Conservation (phyloP, 2,113 vertebrate genomes). For the Donacobius atricapilla region DNA sequence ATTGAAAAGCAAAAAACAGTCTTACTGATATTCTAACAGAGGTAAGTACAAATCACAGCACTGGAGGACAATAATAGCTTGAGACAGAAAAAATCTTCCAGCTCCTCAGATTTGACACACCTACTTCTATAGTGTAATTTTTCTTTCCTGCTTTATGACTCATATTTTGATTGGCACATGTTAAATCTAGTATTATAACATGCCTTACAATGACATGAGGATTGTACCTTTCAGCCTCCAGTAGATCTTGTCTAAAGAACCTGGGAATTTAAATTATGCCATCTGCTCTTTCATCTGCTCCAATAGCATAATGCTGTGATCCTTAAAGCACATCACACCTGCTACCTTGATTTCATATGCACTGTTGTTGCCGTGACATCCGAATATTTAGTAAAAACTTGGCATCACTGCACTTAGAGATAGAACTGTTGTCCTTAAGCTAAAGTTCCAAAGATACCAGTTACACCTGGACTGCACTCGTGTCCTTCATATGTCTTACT, state of each 20-base stretch:
- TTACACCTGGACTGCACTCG: fast-evolving
- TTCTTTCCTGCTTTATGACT: neutral
- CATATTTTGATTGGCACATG: neutral
- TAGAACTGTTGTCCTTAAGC: neutral
- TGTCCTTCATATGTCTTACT: neutral
- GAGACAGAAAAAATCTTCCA: neutral
- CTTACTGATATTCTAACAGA: neutral
- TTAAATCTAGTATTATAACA: neutral
- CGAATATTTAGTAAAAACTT: neutral
- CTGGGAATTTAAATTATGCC: neutral
- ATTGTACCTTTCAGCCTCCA: neutral
- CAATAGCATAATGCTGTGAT: neutral
- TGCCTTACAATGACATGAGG: neutral
- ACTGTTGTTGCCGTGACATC: neutral
- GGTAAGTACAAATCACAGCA: neutral
- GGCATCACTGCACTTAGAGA: neutral
- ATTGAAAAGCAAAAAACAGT: neutral
- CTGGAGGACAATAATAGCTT: neutral
- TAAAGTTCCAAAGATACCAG: neutral
- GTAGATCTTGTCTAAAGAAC: neutral
- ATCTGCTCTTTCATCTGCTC: neutral
- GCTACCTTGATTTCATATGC: neutral
- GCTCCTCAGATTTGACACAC: neutral
- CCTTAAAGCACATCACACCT: neutral
- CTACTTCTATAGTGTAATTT: neutral